These are phyloP conservation scores for Caenorhabditis zanzibari DNA, from an alignment of 2,888 invertebrate species.

Conservation along the genomic window DNA sequence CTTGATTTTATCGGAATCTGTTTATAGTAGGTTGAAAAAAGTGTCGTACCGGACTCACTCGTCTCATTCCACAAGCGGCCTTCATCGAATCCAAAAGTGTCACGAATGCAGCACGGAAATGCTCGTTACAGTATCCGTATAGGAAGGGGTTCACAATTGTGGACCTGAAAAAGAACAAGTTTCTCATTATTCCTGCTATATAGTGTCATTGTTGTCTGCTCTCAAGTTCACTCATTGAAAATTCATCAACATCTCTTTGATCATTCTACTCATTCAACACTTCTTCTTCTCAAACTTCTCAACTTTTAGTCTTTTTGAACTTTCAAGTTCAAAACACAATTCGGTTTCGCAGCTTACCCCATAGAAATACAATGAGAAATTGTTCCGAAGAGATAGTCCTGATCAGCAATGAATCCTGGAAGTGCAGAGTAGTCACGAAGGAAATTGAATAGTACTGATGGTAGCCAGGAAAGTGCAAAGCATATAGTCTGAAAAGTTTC, in stretches of 20 bases:
- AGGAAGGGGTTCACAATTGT: slow-evolving; percentile 82
- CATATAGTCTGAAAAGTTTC: slow-evolving; percentile 86
- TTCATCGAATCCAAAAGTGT: slow-evolving; percentile 69
- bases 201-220: slow-evolving; percentile 4
- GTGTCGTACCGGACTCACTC: slow-evolving; percentile 54
- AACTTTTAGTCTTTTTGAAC: slow-evolving; percentile 12
- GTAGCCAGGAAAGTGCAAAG: slow-evolving; percentile 92
- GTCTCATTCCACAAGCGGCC: slow-evolving; percentile 41
- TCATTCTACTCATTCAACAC: slow-evolving; percentile 56
- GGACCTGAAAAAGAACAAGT: slow-evolving; percentile 71
- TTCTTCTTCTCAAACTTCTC: not conserved
- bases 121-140: slow-evolving; percentile 81
- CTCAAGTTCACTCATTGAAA: slow-evolving; percentile 35
- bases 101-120: slow-evolving; percentile 81
- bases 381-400: slow-evolving; percentile 81
- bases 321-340: slow-evolving; percentile 7
- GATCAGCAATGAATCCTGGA: slow-evolving; percentile 74
- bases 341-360: slow-evolving; percentile 65
- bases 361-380: slow-evolving; percentile 83
- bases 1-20: not conserved
- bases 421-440: slow-evolving; percentile 80
- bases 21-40: slow-evolving; percentile 1
- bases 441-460: slow-evolving; percentile 83
- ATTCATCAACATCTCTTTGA: slow-evolving; percentile 53
- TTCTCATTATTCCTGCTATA: not conserved